phyloP scores from a whole-genome alignment of 2,797 vertebrate genomes.

The Sebastolobus altivelis region DNA sequence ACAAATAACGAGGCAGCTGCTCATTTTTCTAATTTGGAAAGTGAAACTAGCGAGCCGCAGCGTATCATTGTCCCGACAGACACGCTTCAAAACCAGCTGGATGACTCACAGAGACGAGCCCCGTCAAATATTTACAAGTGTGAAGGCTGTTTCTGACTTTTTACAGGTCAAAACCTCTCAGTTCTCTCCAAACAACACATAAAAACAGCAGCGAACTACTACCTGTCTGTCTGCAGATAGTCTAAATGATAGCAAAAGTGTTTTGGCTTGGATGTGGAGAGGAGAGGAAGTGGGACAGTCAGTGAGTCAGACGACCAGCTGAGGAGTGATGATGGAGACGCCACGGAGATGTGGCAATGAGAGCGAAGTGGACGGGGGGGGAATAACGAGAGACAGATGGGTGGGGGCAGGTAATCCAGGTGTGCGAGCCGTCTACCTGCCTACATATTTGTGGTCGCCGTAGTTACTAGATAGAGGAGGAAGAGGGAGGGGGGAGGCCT shows the following conservation, averaged over 20 bases:
- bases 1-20: constrained; percentile 19
- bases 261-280: constrained; percentile 28
- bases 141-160: constrained; percentile 34
- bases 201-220: constrained; percentile 18
- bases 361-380: neutral
- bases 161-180: constrained; percentile 13
- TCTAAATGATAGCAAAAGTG: constrained; percentile 31
- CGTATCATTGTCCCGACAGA: constrained; percentile 13
- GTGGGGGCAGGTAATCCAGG: constrained; percentile 72
- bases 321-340: constrained; percentile 29
- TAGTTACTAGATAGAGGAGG: constrained; percentile 53
- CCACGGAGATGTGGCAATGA: constrained; percentile 20
- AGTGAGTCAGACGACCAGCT: constrained; percentile 17
- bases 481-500: constrained; percentile 24
- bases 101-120: constrained; percentile 6
- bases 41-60: constrained; percentile 42
- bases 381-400: constrained; percentile 29
- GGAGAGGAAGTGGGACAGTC: constrained; percentile 18
- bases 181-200: constrained; percentile 11
- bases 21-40: constrained; percentile 47
- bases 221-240: constrained; percentile 19
- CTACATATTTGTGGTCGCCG: constrained; percentile 78
- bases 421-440: constrained; percentile 77
- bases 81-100: constrained; percentile 51
- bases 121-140: constrained; percentile 41